phyloP scores from a whole-genome alignment of 2,113 vertebrate species.

The Cyanocitta stelleri region DNA sequence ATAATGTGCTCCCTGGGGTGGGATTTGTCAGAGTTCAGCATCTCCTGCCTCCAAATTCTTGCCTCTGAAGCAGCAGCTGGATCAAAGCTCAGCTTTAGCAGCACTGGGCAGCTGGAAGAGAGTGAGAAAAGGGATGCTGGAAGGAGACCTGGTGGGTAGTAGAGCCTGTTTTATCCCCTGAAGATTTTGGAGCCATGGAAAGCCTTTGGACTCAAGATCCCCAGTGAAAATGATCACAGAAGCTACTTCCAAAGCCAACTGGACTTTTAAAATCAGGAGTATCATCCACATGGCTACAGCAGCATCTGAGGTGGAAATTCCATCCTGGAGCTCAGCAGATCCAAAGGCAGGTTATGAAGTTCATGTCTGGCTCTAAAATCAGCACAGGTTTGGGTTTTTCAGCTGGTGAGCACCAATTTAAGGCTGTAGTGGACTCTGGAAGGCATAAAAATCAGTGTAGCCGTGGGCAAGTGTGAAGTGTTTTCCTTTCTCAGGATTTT shows the following conservation, averaged over 20 bases:
- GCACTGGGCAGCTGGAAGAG: neutral
- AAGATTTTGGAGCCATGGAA: neutral
- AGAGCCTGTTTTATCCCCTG: neutral
- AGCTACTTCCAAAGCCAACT: neutral
- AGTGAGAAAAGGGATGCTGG: neutral
- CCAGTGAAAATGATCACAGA: neutral
- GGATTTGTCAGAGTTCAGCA: neutral
- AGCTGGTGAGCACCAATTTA: neutral
- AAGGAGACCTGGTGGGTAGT: neutral
- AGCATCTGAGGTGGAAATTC: neutral
- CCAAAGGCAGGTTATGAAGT: neutral
- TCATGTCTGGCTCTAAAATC: neutral
- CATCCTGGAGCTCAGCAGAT: neutral
- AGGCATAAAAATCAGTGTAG: neutral
- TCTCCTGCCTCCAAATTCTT: neutral
- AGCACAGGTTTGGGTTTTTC: neutral
- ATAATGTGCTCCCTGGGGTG: accelerated
- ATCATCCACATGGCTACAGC: neutral
- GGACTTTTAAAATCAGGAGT: neutral
- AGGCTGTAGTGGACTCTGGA: neutral
- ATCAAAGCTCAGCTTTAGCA: neutral
- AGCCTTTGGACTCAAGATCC: neutral
- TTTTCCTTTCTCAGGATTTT: neutral
- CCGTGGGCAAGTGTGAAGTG: neutral
- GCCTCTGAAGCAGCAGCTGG: neutral